Percentiles rank a stretch among this genome's conserved stretches.
Evolutionary conservation across 2,113 vertebrate genomes (phyloP).

Genomic region (Zeus faber): DNA sequence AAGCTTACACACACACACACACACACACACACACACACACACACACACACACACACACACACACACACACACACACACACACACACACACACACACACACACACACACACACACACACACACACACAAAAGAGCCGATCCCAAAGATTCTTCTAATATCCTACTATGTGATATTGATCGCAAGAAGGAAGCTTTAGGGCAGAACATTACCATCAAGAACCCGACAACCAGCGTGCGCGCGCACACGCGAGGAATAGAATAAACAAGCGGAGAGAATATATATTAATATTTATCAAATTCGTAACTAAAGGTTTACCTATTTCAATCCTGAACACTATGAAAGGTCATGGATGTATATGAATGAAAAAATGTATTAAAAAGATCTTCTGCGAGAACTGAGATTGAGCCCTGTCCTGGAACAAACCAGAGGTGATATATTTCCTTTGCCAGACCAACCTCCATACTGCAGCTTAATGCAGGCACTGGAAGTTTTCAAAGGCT

Average conservation of each 20-base stretch:
- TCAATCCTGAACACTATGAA: too few species aligned
- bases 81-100: constrained; percentile 1
- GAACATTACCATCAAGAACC: constrained; percentile 50
- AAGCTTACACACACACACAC: background rate
- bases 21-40: constrained; percentile 9
- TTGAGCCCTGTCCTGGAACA: constrained; percentile 27
- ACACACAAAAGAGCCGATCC: constrained; percentile 38
- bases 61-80: background rate
- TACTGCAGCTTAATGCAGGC: constrained; percentile 27
- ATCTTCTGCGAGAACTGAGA: too few species aligned
- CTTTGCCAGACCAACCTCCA: constrained; percentile 34
- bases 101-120: background rate
- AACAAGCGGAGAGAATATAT: too few species aligned
- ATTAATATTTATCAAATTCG: too few species aligned
- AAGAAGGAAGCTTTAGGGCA: constrained; percentile 49
- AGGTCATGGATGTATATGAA: too few species aligned
- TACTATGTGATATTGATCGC: constrained; percentile 56
- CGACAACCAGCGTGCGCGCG: constrained; percentile 3
- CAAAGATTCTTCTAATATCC: constrained; percentile 57
- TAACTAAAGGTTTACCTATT: too few species aligned
- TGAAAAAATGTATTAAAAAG: too few species aligned
- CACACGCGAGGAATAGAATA: too few species aligned
- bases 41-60: background rate
- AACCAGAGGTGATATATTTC: constrained; percentile 28
- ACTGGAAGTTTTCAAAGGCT: constrained; percentile 35